Evolutionary conservation across 2,113 vertebrate genomes (phyloP).

Genomic region (Climacteris rufus): DNA sequence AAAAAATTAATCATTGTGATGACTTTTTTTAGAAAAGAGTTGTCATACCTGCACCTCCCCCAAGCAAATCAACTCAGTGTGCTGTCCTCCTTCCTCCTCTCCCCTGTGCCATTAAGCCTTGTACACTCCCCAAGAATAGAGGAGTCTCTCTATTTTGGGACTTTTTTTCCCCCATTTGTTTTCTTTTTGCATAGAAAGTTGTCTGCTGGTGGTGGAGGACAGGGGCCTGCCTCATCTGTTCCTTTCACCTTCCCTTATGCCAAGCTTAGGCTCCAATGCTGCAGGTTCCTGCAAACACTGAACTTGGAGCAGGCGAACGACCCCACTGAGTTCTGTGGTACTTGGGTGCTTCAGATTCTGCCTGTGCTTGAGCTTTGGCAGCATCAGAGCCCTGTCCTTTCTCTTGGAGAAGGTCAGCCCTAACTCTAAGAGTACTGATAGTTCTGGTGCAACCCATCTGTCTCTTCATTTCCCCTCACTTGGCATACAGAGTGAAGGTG

Average conservation of each 20-base stretch:
- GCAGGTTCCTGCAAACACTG: background rate
- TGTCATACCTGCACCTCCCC: background rate
- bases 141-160: background rate
- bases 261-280: constrained; percentile 16
- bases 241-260: constrained; percentile 23
- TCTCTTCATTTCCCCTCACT: constrained; percentile 44
- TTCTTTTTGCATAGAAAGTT: background rate
- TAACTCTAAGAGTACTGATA: background rate
- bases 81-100: background rate
- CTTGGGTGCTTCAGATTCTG: background rate
- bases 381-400: background rate
- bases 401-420: constrained; percentile 13
- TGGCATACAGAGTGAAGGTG: constrained; percentile 43
- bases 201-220: background rate
- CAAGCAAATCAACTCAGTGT: background rate
- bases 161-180: background rate
- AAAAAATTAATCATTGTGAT: background rate
- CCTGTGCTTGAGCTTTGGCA: constrained; percentile 24
- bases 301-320: background rate
- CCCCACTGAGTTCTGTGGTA: background rate
- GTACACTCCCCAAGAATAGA: background rate
- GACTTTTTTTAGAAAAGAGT: background rate
- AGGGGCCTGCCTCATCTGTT: constrained; percentile 6
- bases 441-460: constrained; percentile 23
- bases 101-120: background rate